Base-by-base conservation (phyloP, 2,888 invertebrate genomes). In the Rosalia funebris region DNA sequence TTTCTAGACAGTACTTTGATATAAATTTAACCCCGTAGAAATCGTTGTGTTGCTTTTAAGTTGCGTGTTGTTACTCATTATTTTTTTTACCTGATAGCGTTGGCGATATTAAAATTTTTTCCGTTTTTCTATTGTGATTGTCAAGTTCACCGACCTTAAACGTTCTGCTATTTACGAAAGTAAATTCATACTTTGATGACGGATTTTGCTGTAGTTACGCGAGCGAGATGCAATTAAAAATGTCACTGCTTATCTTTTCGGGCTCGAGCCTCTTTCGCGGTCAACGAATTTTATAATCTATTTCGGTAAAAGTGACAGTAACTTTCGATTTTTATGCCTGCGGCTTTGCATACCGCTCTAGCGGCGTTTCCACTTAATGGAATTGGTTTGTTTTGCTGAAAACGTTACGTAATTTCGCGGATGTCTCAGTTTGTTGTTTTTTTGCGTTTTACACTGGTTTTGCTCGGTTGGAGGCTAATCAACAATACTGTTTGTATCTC, bases 251-350 rank as follows among this genome's bases (percentile, higher is more conserved):
- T n/a, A 25, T 25, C 25, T 5, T 25, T 25, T 25, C 25, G 25
- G 7, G 4, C 4, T 7, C 7, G 25, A 3, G 25, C 25, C 20
- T 25, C 25, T 20, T 50, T 50, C 50, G 39, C 50, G 50, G 50
- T 50, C 50, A 39, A 14, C n/a, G 50, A 39, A 50, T 50, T 20
- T 31, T 50, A 50, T 39, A 50, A 25, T 39, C 39, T 50, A 25
- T 39, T 50, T 50, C n/a, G 25, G 50, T 50, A 50, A 50, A 50
- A 50, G 50, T 50, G 36, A 50, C 11, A 20, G 12, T 12, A 15
- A 31, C 50, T 50, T 50, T 50, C 39, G 50, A 50, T 50, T 50
- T 37, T 50, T 39, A 20, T 2, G 50, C 37, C 39, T 20, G 50
- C 20, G 50, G 39, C 50, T 16, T 15, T 12, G 20, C 10, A 3